Evolutionary conservation across 2,888 invertebrate species (phyloP).

Genomic region (Netelia melanura): DNA sequence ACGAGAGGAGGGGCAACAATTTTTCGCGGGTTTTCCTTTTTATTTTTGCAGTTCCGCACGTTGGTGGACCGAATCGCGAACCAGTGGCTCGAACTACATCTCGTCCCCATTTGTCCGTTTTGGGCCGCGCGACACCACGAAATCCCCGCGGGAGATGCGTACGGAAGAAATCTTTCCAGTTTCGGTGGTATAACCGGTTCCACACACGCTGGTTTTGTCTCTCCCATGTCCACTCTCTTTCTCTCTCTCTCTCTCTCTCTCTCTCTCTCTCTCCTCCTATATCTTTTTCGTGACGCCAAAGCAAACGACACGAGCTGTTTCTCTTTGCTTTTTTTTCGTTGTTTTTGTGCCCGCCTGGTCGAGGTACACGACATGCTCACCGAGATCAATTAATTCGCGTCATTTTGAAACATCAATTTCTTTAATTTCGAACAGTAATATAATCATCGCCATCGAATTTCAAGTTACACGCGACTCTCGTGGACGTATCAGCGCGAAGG

Average conservation of each 20-base stretch:
- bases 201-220: slow-evolving; percentile 56
- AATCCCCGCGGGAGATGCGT: slow-evolving; percentile 64
- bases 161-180: slow-evolving; percentile 83
- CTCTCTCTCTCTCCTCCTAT: slow-evolving; percentile 17
- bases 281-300: slow-evolving; percentile 37
- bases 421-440: slow-evolving; percentile 41
- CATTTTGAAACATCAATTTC: slow-evolving; percentile 45
- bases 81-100: slow-evolving; percentile 76
- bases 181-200: slow-evolving; percentile 82
- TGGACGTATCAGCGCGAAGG: background rate
- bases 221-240: slow-evolving; percentile 41
- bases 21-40: slow-evolving; percentile 76
- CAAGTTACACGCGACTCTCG: no score
- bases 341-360: slow-evolving; percentile 29
- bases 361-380: slow-evolving; percentile 8
- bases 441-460: slow-evolving; percentile 33
- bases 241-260: slow-evolving; percentile 26
- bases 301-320: slow-evolving; percentile 38
- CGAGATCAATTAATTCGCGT: slow-evolving; percentile 51
- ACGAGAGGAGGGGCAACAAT: slow-evolving; percentile 65
- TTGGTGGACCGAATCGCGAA: background rate
- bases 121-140: slow-evolving; percentile 73
- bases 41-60: slow-evolving; percentile 67
- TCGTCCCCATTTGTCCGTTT: slow-evolving; percentile 82
- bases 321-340: slow-evolving; percentile 33